Evolutionary conservation across 2,888 invertebrate genomes (phyloP).

Genomic region (Pachliopta kotzebuea): DNA sequence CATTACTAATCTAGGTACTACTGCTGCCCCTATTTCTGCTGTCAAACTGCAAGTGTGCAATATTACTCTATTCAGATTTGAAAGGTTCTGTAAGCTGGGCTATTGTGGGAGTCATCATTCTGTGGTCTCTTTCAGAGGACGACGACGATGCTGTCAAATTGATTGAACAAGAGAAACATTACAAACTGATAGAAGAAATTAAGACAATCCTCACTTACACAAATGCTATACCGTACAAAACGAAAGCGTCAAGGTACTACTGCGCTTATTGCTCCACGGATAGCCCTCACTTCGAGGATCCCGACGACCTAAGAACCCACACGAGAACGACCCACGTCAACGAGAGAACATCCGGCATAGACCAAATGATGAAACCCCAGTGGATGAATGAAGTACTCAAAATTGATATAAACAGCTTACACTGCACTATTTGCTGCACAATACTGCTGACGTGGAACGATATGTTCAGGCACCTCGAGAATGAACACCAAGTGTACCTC

Average conservation of each 20-base stretch:
- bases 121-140: slow-evolving; percentile 21
- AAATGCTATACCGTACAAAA: slow-evolving; percentile 57
- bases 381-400: slow-evolving; percentile 55
- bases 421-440: slow-evolving; percentile 46
- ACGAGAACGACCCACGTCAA: slow-evolving; percentile 41
- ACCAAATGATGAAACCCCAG: slow-evolving; percentile 49
- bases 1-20: too few relatives aligned
- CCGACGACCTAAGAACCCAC: slow-evolving; percentile 48
- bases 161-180: slow-evolving; percentile 32
- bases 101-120: too few relatives aligned
- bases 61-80: too few relatives aligned
- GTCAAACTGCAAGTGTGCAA: too few relatives aligned
- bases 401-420: slow-evolving; percentile 49
- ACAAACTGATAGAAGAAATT: slow-evolving; percentile 47
- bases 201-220: slow-evolving; percentile 49
- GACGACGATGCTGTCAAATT: slow-evolving; percentile 22
- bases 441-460: slow-evolving; percentile 47
- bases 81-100: too few relatives aligned
- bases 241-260: slow-evolving; percentile 40
- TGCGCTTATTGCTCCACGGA: slow-evolving; percentile 55
- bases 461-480: slow-evolving; percentile 51
- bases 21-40: too few relatives aligned
- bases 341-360: slow-evolving; percentile 40
- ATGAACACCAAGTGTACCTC: slow-evolving; percentile 42
- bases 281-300: slow-evolving; percentile 42